phyloP scores from a whole-genome alignment of 1,140 invertebrate species.

The Oryzaephilus surinamensis region DNA sequence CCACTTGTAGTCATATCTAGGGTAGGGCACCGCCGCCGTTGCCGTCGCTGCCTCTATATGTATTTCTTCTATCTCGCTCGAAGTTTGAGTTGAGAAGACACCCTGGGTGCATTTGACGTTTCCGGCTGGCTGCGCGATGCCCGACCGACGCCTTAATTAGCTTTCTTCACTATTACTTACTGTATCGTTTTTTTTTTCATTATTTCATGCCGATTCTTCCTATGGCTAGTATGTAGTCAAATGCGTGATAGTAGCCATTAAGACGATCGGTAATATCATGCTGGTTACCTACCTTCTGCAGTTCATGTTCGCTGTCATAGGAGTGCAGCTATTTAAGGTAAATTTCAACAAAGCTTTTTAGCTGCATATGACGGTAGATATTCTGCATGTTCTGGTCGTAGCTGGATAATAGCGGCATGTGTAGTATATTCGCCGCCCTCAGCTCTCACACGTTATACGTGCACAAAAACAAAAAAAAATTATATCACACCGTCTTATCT shows the following conservation, averaged over 20 bases:
- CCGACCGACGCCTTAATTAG: slow-evolving; percentile 20
- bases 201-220: slow-evolving; percentile 30
- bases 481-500: slow-evolving; percentile 10
- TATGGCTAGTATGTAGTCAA: slow-evolving; percentile 88
- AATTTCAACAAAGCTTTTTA: slow-evolving; percentile 34
- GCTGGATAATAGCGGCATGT: slow-evolving; percentile 23
- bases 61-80: too few relatives aligned
- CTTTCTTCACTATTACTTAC: slow-evolving; percentile 22
- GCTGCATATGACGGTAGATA: slow-evolving; percentile 30
- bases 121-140: slow-evolving; percentile 30
- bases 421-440: too few relatives aligned
- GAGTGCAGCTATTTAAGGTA: slow-evolving; percentile 99
- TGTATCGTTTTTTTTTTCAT: slow-evolving; percentile 30
- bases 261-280: slow-evolving; percentile 99
- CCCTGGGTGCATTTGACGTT: slow-evolving; percentile 35
- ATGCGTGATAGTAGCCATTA: slow-evolving; percentile 97
- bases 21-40: slow-evolving; percentile 27
- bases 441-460: slow-evolving; percentile 21
- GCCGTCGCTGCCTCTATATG: too few relatives aligned
- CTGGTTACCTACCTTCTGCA: slow-evolving; percentile 97
- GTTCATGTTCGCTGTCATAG: slow-evolving; percentile 99
- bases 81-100: too few relatives aligned
- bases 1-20: slow-evolving; percentile 38
- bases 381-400: slow-evolving; percentile 33
- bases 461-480: too few relatives aligned